Evolutionary conservation across 2,797 vertebrate species (phyloP).

Genomic region (Liparis tanakae): DNA sequence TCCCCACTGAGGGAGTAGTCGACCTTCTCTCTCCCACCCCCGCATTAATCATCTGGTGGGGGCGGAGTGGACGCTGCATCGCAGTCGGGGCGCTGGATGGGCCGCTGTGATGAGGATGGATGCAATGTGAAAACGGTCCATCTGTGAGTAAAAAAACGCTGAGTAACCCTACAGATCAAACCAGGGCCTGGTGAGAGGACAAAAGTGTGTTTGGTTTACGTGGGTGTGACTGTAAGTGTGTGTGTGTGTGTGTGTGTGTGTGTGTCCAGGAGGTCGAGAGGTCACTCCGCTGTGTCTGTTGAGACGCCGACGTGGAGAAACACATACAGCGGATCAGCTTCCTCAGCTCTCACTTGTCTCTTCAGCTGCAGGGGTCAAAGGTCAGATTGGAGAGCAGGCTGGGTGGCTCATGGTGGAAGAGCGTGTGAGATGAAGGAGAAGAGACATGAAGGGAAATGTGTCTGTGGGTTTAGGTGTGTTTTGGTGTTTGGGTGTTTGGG

Average conservation of each 20-base stretch:
- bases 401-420: constrained; percentile 22
- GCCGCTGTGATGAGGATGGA: constrained; percentile 45
- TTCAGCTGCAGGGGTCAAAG: constrained; percentile 66
- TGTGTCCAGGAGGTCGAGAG: constrained; percentile 26
- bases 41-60: constrained; percentile 48
- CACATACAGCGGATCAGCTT: constrained; percentile 49
- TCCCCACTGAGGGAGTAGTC: constrained; percentile 5
- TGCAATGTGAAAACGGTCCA: constrained; percentile 46
- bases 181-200: constrained; percentile 10
- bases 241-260: neutral
- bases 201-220: neutral
- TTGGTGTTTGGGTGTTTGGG: neutral
- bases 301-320: constrained; percentile 5
- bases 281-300: constrained; percentile 41
- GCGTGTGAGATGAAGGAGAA: neutral
- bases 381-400: constrained; percentile 39
- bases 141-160: constrained; percentile 53
- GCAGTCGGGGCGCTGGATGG: constrained; percentile 15
- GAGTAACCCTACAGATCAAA: constrained; percentile 26
- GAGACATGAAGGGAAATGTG: neutral
- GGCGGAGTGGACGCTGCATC: constrained; percentile 22
- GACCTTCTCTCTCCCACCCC: constrained; percentile 19
- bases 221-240: neutral
- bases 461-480: constrained; percentile 13
- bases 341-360: constrained; percentile 12